phyloP scores from a whole-genome alignment of 2,797 vertebrate genomes.

The Enteromius argenteus region DNA sequence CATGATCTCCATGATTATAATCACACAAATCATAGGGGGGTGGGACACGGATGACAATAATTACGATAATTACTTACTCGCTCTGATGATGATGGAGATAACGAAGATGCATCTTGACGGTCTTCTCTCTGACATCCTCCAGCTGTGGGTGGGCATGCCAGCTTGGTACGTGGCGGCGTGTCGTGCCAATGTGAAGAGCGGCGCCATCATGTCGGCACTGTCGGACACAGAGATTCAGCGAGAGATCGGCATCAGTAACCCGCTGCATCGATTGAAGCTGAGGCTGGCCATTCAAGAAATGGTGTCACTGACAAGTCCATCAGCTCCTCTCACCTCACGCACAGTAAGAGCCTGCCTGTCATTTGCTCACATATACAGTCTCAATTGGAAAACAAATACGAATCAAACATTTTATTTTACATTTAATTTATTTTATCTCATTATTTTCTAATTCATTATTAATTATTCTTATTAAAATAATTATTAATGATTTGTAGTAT shows the following conservation, averaged over 20 bases:
- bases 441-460: too few relatives aligned
- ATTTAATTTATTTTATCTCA: neutral
- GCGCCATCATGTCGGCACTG: conserved; percentile 95
- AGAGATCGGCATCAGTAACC: conserved; percentile 97
- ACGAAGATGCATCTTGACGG: conserved; percentile 41
- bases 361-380: neutral
- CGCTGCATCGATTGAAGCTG: conserved; percentile 92
- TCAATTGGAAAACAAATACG: neutral
- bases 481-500: neutral
- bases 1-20: conserved; percentile 47
- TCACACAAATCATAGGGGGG: conserved; percentile 42
- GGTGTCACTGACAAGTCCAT: conserved; percentile 96
- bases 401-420: neutral
- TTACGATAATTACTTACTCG: conserved; percentile 39
- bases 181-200: conserved; percentile 95
- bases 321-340: conserved; percentile 92
- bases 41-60: conserved; percentile 57
- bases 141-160: conserved; percentile 98
- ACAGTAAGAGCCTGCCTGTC: conserved; percentile 77
- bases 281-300: conserved; percentile 96
- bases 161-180: conserved; percentile 97
- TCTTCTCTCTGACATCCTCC: conserved; percentile 51
- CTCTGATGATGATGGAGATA: conserved; percentile 39
- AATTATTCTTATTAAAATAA: neutral
- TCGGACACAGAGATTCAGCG: conserved; percentile 97